Evolutionary conservation across 2,113 vertebrate species (phyloP).

Genomic region (Python bivittatus): DNA sequence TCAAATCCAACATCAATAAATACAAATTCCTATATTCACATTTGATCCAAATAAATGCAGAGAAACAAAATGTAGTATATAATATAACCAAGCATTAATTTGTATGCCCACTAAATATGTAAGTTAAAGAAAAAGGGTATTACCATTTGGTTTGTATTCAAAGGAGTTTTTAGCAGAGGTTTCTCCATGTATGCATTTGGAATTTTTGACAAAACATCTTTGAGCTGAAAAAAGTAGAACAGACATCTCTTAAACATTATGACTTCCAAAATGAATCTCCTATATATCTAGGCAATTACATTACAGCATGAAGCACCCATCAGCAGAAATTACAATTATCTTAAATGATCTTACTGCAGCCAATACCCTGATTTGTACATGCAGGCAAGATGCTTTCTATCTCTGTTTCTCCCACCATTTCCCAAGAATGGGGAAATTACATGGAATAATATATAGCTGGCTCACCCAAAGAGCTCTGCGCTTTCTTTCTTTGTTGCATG

Average conservation of each 20-base stretch:
- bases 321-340: background rate
- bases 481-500: background rate
- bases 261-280: background rate
- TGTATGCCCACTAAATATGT: background rate
- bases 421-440: background rate
- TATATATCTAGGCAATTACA: rapidly evolving
- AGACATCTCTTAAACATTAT: constrained; percentile 23
- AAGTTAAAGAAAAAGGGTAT: constrained; percentile 15
- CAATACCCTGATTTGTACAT: background rate
- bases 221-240: constrained; percentile 75
- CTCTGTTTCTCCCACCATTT: background rate
- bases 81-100: background rate
- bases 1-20: background rate
- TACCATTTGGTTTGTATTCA: constrained; percentile 86
- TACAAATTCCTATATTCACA: background rate
- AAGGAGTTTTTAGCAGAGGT: constrained; percentile 80
- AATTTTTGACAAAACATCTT: constrained; percentile 77
- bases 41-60: background rate
- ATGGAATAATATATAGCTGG: background rate
- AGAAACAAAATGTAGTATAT: background rate
- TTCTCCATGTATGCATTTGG: constrained; percentile 78
- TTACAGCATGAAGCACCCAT: background rate
- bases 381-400: background rate
- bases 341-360: background rate
- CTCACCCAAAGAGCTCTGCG: background rate